A percentile compares a stretch with the other conserved stretches of the same genome.
Conservation (phyloP, 1,140 invertebrate species). For the Heterodera carotae region DNA sequence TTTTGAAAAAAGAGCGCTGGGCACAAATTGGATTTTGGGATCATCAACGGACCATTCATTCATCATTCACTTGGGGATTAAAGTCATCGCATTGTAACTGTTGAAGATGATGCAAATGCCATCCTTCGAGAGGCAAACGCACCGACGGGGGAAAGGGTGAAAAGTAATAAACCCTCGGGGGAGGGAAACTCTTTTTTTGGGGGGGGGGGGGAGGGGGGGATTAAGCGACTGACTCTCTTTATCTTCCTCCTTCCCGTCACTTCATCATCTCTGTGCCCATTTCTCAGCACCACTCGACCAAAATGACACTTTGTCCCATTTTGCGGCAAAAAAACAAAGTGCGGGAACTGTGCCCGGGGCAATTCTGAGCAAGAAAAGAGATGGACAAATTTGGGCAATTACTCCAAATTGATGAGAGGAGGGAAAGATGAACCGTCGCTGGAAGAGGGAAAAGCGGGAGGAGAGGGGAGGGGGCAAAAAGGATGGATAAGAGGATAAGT, state of each 20-base stretch:
- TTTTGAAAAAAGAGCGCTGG: not conserved
- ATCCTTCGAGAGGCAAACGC: not conserved
- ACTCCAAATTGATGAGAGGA: not conserved
- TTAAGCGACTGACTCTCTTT: not conserved
- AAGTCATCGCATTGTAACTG: not conserved
- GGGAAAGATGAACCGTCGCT: no score
- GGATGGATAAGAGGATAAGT: not conserved
- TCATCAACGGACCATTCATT: conserved; percentile 16
- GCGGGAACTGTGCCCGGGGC: conserved; percentile 11
- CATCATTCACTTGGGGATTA: not conserved
- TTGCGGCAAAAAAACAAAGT: conserved; percentile 17
- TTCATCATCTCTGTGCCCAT: not conserved
- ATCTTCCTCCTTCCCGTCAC: not conserved
- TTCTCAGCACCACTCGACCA: not conserved
- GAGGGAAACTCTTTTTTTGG: not conserved
- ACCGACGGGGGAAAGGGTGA: not conserved
- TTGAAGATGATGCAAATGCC: not conserved
- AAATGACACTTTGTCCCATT: conserved; percentile 6
- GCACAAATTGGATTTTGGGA: conserved; percentile 12
- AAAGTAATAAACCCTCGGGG: not conserved
- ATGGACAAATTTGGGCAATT: conserved; percentile 16
- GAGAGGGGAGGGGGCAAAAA: not conserved
- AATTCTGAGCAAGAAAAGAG: not conserved
- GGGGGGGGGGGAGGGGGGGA: not conserved
- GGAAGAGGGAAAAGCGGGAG: not conserved